Percentiles rank a stretch among this genome's conserved stretches.
phyloP scores from a whole-genome alignment of 1,140 invertebrate species.

The Elysia chlorotica region DNA sequence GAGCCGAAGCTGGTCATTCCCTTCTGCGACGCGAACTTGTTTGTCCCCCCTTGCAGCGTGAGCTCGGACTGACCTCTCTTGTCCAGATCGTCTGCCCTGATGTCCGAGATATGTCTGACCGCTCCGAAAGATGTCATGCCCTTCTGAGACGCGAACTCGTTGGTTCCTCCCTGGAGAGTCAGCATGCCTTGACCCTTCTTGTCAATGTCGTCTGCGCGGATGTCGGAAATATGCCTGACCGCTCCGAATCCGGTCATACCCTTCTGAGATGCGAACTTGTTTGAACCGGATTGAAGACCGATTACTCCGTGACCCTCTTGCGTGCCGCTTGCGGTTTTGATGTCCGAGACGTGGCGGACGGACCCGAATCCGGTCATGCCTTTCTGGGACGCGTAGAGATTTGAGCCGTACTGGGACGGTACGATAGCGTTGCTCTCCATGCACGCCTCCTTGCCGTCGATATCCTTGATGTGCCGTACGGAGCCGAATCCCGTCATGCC shows the following conservation, averaged over 20 bases:
- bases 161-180: constrained; percentile 87
- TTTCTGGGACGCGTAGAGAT: no score
- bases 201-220: constrained; percentile 39
- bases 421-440: no score
- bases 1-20: constrained; percentile 49
- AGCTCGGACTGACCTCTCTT: constrained; percentile 76
- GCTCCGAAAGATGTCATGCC: constrained; percentile 68
- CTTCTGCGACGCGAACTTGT: constrained; percentile 71
- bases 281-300: constrained; percentile 70
- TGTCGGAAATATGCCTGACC: constrained; percentile 51
- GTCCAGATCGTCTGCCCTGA: constrained; percentile 39
- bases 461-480: no score
- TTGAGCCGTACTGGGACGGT: no score
- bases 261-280: constrained; percentile 71
- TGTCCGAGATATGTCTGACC: constrained; percentile 50
- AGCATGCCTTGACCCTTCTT: constrained; percentile 76
- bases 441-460: no score
- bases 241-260: constrained; percentile 65
- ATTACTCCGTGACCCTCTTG: no score
- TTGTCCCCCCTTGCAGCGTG: constrained; percentile 72
- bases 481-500: constrained; percentile 66
- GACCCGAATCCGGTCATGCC: no score
- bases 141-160: constrained; percentile 71
- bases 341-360: no score
- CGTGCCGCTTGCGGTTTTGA: no score